Conservation (phyloP, 2,888 invertebrate genomes). For the Zygogramma bicolorata region DNA sequence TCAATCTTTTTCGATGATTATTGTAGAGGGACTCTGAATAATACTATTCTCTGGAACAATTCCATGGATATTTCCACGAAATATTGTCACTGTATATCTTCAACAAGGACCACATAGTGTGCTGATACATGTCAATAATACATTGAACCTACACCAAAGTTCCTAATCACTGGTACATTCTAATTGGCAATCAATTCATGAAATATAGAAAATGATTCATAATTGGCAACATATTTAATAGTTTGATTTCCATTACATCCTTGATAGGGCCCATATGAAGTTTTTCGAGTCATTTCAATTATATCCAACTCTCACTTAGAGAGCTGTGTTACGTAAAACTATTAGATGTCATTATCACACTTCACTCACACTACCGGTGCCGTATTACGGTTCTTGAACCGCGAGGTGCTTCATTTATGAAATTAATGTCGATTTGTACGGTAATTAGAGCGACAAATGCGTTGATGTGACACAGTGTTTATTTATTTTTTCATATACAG, state of each 20-base stretch:
- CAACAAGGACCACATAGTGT: no score
- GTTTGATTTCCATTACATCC: background rate
- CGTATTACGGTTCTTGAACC: slow-evolving; percentile 16
- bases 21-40: no score
- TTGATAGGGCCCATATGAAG: slow-evolving; percentile 3
- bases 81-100: no score
- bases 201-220: background rate
- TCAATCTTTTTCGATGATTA: no score
- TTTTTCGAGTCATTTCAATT: background rate
- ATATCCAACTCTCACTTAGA: slow-evolving; percentile 15
- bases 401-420: background rate
- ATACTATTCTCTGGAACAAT: no score
- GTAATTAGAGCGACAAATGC: slow-evolving; percentile 1
- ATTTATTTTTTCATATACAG: no score
- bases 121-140: no score
- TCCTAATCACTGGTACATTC: background rate
- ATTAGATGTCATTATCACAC: slow-evolving; percentile 24
- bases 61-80: no score
- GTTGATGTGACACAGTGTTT: no score
- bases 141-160: no score
- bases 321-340: slow-evolving; percentile 21
- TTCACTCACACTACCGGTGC: slow-evolving; percentile 14
- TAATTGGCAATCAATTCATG: background rate
- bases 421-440: background rate
- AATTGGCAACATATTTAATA: background rate